phyloP scores from a whole-genome alignment of 2,113 vertebrate genomes.

The Rana temporaria region DNA sequence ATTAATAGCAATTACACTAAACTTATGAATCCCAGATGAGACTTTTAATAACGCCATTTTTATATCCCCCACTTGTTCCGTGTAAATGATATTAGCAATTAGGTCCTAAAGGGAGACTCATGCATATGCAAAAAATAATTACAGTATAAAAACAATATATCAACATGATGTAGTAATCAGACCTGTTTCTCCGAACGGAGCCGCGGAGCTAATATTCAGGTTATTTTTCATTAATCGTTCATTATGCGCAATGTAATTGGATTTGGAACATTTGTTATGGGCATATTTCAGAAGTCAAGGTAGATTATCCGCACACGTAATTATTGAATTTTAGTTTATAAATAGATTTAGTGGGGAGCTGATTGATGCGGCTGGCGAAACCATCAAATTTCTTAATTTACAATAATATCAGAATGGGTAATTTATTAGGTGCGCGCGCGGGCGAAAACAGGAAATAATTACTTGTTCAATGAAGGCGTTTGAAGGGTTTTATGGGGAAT shows the following conservation, averaged over 20 bases:
- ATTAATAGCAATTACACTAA: conserved; percentile 17
- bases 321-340: conserved; percentile 39
- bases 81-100: conserved; percentile 44
- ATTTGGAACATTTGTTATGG: conserved; percentile 55
- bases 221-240: conserved; percentile 53
- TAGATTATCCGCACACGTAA: conserved; percentile 52
- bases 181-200: conserved; percentile 19
- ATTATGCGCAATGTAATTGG: conserved; percentile 54
- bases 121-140: conserved; percentile 53
- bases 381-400: conserved; percentile 36
- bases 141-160: conserved; percentile 50
- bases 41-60: conserved; percentile 30
- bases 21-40: conserved; percentile 23
- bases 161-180: conserved; percentile 48
- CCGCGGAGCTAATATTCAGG: conserved; percentile 31
- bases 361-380: conserved; percentile 13
- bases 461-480: background rate
- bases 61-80: background rate
- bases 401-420: background rate
- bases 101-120: conserved; percentile 41
- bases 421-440: background rate
- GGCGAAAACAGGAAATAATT: conserved; percentile 32
- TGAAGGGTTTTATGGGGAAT: background rate
- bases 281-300: conserved; percentile 44
- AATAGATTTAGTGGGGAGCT: conserved; percentile 36